phyloP scores from a whole-genome alignment of 1,140 invertebrate genomes.

The Centruroides sculpturatus region DNA sequence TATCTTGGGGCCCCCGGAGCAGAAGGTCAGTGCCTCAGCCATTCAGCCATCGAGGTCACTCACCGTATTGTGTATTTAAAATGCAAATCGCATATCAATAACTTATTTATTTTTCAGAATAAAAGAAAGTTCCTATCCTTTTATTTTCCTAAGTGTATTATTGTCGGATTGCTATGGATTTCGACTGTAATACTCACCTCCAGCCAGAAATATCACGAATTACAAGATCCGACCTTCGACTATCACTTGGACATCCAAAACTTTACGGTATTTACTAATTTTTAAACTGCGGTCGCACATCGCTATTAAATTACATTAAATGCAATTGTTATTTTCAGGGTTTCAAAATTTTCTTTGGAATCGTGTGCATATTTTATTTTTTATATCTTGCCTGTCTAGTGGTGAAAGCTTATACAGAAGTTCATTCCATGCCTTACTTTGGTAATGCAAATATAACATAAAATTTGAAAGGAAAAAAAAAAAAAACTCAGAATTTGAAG shows the following conservation, averaged over 20 bases:
- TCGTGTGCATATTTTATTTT: slow-evolving; percentile 66
- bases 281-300: slow-evolving; percentile 1
- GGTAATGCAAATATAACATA: slow-evolving; percentile 42
- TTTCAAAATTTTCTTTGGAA: slow-evolving; percentile 68
- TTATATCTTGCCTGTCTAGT: slow-evolving; percentile 70
- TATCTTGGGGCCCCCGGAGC: too few relatives aligned
- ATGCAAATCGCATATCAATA: too few relatives aligned
- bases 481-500: too few relatives aligned
- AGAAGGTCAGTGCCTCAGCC: too few relatives aligned
- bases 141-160: slow-evolving; percentile 76
- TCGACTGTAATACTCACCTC: slow-evolving; percentile 67
- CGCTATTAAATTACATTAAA: background rate
- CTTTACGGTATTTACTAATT: slow-evolving; percentile 50
- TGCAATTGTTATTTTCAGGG: slow-evolving; percentile 24
- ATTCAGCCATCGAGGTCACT: too few relatives aligned
- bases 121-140: slow-evolving; percentile 69
- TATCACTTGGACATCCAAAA: slow-evolving; percentile 73
- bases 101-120: slow-evolving; percentile 41
- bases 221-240: slow-evolving; percentile 83
- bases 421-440: slow-evolving; percentile 92
- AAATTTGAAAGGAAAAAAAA: too few relatives aligned
- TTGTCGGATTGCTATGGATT: slow-evolving; percentile 76
- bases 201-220: slow-evolving; percentile 77
- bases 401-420: slow-evolving; percentile 78
- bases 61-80: too few relatives aligned